Evolutionary conservation across 1,140 invertebrate species (phyloP), one percentile per base, ranked within the genome.

Genomic region (Stratiolaelaps scimitus): DNA sequence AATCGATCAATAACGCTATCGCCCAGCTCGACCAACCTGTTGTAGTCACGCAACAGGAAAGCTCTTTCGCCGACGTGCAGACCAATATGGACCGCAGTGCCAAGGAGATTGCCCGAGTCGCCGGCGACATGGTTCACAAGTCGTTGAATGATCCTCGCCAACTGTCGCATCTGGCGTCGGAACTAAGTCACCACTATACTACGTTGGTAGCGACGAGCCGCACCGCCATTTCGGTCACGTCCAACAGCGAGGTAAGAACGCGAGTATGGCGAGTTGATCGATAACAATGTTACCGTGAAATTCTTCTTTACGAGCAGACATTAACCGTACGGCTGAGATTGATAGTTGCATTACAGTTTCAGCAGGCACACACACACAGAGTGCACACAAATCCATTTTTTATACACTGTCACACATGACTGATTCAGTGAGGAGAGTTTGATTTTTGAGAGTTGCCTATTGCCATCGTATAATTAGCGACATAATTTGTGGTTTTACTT

Each of bases 81-180:
- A 96, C 93, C 0, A 80, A 91, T 66, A 98, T 98, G 92, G 90
- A 97, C 2, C 83, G 84, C 68, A 82, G 84, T 44, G 85, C 89
- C 1, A 96, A 97, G 77, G 91, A 97, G 74, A 95, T 98, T 68
- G 89, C 91, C 0, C 80, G 86, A 65, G 80, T 93, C 60, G 85
- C 92, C 20, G 91, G 93, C 68, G 92, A 97, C 75, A 96, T 97
- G 84, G 87, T 88, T 64, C 73, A 83, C 0, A 91, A 90, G 77
- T 84, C 84, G 2, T 80, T 77, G 48, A 83, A 81, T 0, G 86
- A 89, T 71, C 81, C 84, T 0, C 77, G 72, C 72, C 64, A 83
- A 78, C 76, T 95, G 2, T 88, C 89, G 7, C 81, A 83, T 28
- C 76, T 93, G 13, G 88, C 86, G 34, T 83, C 85, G 15, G 86